Evolutionary conservation across 2,888 invertebrate species (phyloP).

Genomic region (Cheilosia pagana): DNA sequence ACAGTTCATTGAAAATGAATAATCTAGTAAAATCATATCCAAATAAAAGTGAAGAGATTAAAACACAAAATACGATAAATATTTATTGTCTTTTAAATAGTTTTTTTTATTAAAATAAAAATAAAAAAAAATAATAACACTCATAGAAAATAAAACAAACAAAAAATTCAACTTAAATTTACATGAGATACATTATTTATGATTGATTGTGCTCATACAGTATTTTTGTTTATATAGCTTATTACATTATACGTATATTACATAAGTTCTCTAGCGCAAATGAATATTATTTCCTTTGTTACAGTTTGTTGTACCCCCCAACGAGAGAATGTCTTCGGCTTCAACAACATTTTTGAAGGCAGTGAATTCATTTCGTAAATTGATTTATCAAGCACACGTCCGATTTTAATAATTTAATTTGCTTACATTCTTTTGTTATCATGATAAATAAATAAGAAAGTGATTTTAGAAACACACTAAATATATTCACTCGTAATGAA

Average conservation of each 20-base stretch:
- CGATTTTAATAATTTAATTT: slow-evolving; percentile 21
- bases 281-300: neutral
- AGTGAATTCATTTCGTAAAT: slow-evolving; percentile 52
- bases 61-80: slow-evolving; percentile 22
- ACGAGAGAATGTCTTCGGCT: neutral
- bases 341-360: slow-evolving; percentile 61
- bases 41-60: neutral
- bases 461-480: slow-evolving; percentile 37
- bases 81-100: slow-evolving; percentile 65
- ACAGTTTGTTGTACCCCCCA: neutral
- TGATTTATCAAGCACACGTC: slow-evolving; percentile 4
- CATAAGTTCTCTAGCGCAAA: slow-evolving; percentile 53
- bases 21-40: neutral
- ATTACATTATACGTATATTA: slow-evolving; percentile 49
- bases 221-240: slow-evolving; percentile 44
- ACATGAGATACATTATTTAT: slow-evolving; percentile 69
- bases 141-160: slow-evolving; percentile 34
- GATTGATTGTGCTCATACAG: slow-evolving; percentile 69
- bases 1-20: slow-evolving; percentile 42
- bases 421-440: slow-evolving; percentile 9
- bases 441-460: slow-evolving; percentile 46
- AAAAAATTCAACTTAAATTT: slow-evolving; percentile 54
- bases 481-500: slow-evolving; percentile 73
- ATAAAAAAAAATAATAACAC: neutral
- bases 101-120: slow-evolving; percentile 36